phyloP scores from a whole-genome alignment of 2,797 vertebrate species.

The Aulostomus chinensis region DNA sequence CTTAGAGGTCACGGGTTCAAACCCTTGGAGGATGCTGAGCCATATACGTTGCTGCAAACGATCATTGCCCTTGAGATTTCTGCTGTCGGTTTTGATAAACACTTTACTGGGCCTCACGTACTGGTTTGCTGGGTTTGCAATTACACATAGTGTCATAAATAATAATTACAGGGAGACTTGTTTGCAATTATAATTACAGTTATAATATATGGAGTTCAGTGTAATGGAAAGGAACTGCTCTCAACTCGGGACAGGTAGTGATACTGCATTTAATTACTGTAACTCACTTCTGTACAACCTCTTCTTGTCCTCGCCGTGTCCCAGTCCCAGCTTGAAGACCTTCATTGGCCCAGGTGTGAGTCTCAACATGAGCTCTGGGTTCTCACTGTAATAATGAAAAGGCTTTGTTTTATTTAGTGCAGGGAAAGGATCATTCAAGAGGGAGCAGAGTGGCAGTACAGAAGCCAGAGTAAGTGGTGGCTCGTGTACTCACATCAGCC shows the following conservation, averaged over 20 bases:
- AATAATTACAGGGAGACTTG: conserved; percentile 66
- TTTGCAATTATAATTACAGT: conserved; percentile 77
- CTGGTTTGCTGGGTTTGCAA: conserved; percentile 51
- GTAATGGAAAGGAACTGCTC: conserved; percentile 63
- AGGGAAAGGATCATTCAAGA: conserved; percentile 58
- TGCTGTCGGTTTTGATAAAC: conserved; percentile 56
- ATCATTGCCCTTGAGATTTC: conserved; percentile 49
- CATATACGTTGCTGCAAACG: neutral
- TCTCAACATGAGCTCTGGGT: conserved; percentile 52
- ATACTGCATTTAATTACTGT: conserved; percentile 75
- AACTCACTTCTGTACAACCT: conserved; percentile 43
- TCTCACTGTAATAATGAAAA: conserved; percentile 52
- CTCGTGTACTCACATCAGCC: conserved; percentile 23
- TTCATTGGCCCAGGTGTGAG: conserved; percentile 33
- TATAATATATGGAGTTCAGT: conserved; percentile 69
- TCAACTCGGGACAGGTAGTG: conserved; percentile 64
- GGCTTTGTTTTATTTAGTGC: conserved; percentile 74
- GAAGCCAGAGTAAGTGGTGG: conserved; percentile 49
- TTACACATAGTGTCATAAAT: conserved; percentile 68
- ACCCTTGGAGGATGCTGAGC: conserved; percentile 28
- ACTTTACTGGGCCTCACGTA: conserved; percentile 44
- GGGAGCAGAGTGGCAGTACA: conserved; percentile 50
- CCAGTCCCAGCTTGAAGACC: conserved; percentile 39
- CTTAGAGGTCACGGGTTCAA: conserved; percentile 49
- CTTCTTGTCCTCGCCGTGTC: conserved; percentile 26